Evolutionary conservation across 2,113 vertebrate genomes (phyloP).

Genomic region (Cariama cristata): DNA sequence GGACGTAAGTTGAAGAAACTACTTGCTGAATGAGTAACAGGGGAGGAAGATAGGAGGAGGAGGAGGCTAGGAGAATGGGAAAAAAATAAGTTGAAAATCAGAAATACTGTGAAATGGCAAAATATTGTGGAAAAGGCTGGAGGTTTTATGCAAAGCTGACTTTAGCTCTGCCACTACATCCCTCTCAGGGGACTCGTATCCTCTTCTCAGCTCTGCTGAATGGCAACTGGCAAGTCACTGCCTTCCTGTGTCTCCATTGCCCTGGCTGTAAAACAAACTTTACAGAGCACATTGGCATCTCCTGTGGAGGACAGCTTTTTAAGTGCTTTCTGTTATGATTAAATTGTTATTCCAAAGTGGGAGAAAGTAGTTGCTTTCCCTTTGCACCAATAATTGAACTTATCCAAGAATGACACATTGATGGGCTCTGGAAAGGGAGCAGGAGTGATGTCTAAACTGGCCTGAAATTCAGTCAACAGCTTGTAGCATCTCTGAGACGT

Average conservation of each 20-base stretch:
- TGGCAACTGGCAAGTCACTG: background rate
- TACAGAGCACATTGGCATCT: background rate
- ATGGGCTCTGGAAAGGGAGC: background rate
- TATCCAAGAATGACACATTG: background rate
- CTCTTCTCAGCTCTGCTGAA: background rate
- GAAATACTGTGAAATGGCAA: background rate
- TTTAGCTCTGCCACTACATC: background rate
- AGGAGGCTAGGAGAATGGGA: background rate
- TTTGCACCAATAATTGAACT: background rate
- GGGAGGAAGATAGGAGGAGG: background rate
- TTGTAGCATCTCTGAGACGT: background rate
- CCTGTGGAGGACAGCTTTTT: background rate
- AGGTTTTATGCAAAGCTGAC: background rate
- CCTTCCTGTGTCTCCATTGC: background rate
- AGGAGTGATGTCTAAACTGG: background rate
- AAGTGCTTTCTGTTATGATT: background rate
- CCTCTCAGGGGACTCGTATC: background rate
- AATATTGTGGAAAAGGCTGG: background rate
- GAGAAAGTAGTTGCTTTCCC: background rate
- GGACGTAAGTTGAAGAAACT: background rate
- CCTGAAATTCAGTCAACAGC: background rate
- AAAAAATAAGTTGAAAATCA: background rate
- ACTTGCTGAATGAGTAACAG: background rate
- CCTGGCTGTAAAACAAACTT: background rate
- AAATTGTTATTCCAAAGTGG: background rate